Evolutionary conservation across 1,140 invertebrate species (phyloP), one percentile per base, ranked within the genome.

Genomic region (Leptinotarsa texana): DNA sequence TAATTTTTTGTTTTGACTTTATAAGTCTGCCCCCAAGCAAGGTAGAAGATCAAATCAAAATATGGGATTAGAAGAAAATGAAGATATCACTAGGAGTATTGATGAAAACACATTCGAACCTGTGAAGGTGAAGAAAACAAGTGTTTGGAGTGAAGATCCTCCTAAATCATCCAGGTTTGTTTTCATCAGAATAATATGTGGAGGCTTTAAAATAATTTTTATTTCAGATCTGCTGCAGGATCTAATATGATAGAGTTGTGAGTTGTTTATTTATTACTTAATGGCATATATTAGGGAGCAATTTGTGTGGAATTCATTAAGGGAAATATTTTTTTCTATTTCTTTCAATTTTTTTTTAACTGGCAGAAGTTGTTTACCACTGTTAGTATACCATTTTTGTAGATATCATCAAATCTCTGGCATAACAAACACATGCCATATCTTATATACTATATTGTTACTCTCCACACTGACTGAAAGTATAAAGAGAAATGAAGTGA

Each of bases 111-210:
- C 78, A 21, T 68, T 76, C 13, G 77, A 78, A 73, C 73, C 78
- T 11, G 57, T 77, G 15, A 75, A 75, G 71, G 72, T 81, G n/a
- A 73, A 77, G 57, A 83, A 81, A 78, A 83, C 80, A 48, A 80
- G 83, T 17, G 78, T 78, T 21, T 84, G 83, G 83, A 82, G 80
- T 24, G 83, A 84, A 67, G 83, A 84, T 71, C 81, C 78, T 42
- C 74, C 33, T 22, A 83, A 83, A 82, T 83, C 82, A n/a, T 75
- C 79, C 4, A 83, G 81, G 80, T 81, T 47, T 67, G 65, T 77
- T 57, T 69, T 69, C 49, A 4, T 69, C 21, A n/a, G 21, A 17
- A n/a, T 13, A 65, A 22, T 24, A 18, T 22, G 4, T 24, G 3
- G 17, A 75, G 49, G 1, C 47, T 70, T 47, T 61, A 33, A 42